These are phyloP conservation scores for Chromobotia macracanthus DNA, from an alignment of 2,797 vertebrate species.

Conservation along the genomic window DNA sequence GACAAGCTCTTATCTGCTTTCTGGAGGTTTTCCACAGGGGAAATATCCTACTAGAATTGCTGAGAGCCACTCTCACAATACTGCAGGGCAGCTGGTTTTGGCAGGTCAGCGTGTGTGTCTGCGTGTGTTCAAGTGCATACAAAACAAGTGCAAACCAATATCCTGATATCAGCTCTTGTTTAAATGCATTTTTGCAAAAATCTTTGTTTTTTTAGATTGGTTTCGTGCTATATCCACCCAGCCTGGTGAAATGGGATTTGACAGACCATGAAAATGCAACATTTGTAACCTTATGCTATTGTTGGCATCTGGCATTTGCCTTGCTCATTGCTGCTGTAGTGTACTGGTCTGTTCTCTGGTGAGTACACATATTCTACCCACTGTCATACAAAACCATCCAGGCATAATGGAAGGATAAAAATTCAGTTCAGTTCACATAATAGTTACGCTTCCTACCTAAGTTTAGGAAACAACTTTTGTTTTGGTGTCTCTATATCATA, in stretches of 20 bases:
- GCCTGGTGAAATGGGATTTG: slow-evolving; percentile 85
- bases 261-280: slow-evolving; percentile 85
- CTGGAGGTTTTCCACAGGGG: slow-evolving; percentile 86
- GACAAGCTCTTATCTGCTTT: slow-evolving; percentile 78
- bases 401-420: too few species aligned
- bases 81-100: slow-evolving; percentile 97
- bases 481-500: neutral
- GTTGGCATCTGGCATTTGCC: slow-evolving; percentile 89
- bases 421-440: too few species aligned
- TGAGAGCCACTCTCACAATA: slow-evolving; percentile 83
- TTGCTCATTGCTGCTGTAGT: slow-evolving; percentile 79
- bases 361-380: slow-evolving; percentile 6
- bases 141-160: neutral
- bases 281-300: slow-evolving; percentile 93
- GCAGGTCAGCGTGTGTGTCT: slow-evolving; percentile 80
- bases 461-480: too few species aligned
- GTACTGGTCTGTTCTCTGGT: slow-evolving; percentile 86
- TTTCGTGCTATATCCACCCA: slow-evolving; percentile 90
- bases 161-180: neutral
- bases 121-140: neutral
- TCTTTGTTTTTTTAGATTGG: slow-evolving; percentile 79
- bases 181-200: neutral
- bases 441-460: too few species aligned
- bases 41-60: slow-evolving; percentile 87
- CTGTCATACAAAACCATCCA: neutral